Evolutionary conservation across 2,888 invertebrate genomes (phyloP).

Genomic region (Nebria brevicollis): DNA sequence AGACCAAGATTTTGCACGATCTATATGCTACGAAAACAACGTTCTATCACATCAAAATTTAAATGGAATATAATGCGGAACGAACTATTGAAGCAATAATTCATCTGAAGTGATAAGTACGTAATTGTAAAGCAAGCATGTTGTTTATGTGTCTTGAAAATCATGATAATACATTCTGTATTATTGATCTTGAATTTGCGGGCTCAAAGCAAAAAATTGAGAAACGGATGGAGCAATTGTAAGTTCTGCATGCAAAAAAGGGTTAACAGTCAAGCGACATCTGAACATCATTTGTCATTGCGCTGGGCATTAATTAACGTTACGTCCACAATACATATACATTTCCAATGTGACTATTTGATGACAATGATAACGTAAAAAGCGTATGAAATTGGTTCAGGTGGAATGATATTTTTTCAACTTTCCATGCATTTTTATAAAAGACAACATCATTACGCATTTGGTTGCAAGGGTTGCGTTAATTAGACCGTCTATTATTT

Average conservation of each 20-base stretch:
- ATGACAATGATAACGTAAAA: not conserved
- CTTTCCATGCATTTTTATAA: not conserved
- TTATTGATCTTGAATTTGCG: not conserved
- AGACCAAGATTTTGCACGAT: not conserved
- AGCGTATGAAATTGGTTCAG: not conserved
- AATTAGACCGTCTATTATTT: not conserved
- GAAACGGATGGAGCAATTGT: not conserved
- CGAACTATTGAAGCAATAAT: too few relatives aligned
- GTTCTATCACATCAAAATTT: too few relatives aligned
- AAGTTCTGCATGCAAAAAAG: not conserved
- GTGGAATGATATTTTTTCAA: not conserved
- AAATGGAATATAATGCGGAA: too few relatives aligned
- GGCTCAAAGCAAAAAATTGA: not conserved
- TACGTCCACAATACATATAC: not conserved
- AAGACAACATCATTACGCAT: not conserved
- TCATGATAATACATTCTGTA: not conserved
- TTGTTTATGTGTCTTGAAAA: too few relatives aligned
- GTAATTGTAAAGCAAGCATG: too few relatives aligned
- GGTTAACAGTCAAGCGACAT: not conserved
- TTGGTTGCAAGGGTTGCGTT: not conserved
- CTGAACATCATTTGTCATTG: constrained; percentile 15
- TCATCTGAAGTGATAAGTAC: too few relatives aligned
- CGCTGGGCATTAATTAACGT: constrained; percentile 6
- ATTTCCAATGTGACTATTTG: not conserved
- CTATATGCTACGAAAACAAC: too few relatives aligned